Percentiles rank a stretch among this genome's conserved stretches.
Conservation (phyloP, 2,888 invertebrate species). For the Patella caerulea region DNA sequence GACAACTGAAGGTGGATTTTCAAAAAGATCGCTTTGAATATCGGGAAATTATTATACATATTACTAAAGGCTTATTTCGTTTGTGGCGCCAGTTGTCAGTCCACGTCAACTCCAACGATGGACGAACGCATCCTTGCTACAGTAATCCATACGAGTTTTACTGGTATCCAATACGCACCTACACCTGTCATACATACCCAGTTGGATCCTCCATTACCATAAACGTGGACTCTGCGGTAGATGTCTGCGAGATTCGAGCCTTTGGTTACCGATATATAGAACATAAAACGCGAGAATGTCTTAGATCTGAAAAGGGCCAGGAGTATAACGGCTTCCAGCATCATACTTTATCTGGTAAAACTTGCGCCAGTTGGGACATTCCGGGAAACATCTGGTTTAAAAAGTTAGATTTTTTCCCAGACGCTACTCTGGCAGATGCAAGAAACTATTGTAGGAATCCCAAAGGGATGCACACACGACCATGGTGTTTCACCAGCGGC, state of each 20-base stretch:
- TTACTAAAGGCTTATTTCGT: not conserved
- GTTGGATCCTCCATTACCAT: not conserved
- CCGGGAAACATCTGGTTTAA: not conserved
- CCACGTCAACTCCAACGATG: not conserved
- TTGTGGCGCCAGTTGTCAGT: not conserved
- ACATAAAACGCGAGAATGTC: constrained; percentile 15
- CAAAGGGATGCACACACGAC: not conserved
- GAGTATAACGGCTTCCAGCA: constrained; percentile 17
- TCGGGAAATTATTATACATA: not conserved
- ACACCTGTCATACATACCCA: not conserved
- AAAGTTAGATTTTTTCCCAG: not conserved
- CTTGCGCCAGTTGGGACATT: not conserved
- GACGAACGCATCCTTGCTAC: not conserved
- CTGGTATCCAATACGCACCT: not conserved
- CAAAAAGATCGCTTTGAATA: not conserved
- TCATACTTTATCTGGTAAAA: not conserved
- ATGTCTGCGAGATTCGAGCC: not conserved
- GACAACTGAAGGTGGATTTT: not conserved
- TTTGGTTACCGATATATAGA: not conserved
- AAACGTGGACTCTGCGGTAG: not conserved
- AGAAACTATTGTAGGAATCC: constrained; percentile 14
- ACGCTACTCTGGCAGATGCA: not conserved
- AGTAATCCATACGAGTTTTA: not conserved
- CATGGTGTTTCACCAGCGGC: not conserved
- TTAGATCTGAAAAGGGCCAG: constrained; percentile 3